These are phyloP conservation scores for Axis porcinus DNA, from an alignment of 2,113 vertebrate species.

Conservation along the genomic window DNA sequence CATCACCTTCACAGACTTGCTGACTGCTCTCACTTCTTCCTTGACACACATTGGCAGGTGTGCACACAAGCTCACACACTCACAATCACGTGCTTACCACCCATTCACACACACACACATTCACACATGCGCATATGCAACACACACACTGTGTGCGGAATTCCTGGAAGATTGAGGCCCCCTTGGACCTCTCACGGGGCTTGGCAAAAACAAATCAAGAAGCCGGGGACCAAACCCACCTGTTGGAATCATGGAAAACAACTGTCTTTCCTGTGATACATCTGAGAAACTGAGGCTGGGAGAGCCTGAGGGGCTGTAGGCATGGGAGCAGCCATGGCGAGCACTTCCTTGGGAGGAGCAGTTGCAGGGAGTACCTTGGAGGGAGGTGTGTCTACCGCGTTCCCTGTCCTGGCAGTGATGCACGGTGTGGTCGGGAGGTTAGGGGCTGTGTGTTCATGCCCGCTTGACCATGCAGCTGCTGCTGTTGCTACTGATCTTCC, in stretches of 20 bases:
- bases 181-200: neutral
- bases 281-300: neutral
- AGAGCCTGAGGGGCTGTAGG: neutral
- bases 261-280: too few relatives aligned
- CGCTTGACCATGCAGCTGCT: neutral
- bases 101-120: neutral
- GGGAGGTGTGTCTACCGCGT: neutral
- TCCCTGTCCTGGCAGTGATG: fast-evolving
- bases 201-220: neutral
- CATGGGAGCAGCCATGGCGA: fast-evolving
- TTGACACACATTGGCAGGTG: neutral
- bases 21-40: neutral
- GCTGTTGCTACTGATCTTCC: neutral
- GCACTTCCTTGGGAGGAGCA: too few relatives aligned
- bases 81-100: neutral
- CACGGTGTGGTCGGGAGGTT: fast-evolving
- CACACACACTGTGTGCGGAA: neutral
- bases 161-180: neutral
- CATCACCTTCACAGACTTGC: neutral
- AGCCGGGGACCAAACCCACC: neutral
- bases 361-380: neutral
- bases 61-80: neutral
- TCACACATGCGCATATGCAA: neutral
- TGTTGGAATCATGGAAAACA: neutral
- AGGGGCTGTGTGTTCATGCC: fast-evolving